Evolutionary conservation across 1,140 invertebrate genomes (phyloP), one percentile per base, ranked within the genome.

Genomic region (Drosophila ohnishii): DNA sequence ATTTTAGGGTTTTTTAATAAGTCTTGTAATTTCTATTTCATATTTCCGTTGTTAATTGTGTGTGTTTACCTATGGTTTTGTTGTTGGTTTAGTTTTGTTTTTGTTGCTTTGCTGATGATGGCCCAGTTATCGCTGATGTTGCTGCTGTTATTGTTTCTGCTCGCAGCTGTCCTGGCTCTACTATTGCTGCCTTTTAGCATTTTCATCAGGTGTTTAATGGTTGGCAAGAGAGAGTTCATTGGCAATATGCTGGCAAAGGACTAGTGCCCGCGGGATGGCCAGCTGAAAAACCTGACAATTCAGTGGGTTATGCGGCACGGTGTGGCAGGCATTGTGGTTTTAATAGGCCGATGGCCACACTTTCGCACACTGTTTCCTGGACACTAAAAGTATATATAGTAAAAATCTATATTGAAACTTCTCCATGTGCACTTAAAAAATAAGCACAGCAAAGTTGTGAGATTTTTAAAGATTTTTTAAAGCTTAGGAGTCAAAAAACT

Each of bases 191-290:
- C 34, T 32, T 66, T 67, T 25, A 50, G 34, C 65, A 40, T 59
- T 71, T 71, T 71, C 67, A 71, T 71, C 67, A 50, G 67, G 66
- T 71, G 53, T 71, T 48, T 71, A 72, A 72, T 72, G 34, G 69
- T 34, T 48, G 66, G 14, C 14, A 51, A 22, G 50, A 35, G 65
- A 22, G 28, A 19, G 67, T 72, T 71, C 44, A 72, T 71, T 59
- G 69, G 44, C 35, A 71, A 70, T 58, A 39, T 71, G 66, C 30
- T 32, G 16, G 19, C 35, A 28, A 28, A 28, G 32, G 32, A 14
- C 14, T 3, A 8, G 22, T 0, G 47, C 37, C 61, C 40, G 60
- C 34, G 37, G 65, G 62, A 37, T 37, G 47, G 47, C 42, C 47
- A 45, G 30, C 51, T 71, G 66, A 58, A 70, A 58, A 71, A 59